Evolutionary conservation across 2,888 invertebrate genomes (phyloP).

Genomic region (Amiota communis): DNA sequence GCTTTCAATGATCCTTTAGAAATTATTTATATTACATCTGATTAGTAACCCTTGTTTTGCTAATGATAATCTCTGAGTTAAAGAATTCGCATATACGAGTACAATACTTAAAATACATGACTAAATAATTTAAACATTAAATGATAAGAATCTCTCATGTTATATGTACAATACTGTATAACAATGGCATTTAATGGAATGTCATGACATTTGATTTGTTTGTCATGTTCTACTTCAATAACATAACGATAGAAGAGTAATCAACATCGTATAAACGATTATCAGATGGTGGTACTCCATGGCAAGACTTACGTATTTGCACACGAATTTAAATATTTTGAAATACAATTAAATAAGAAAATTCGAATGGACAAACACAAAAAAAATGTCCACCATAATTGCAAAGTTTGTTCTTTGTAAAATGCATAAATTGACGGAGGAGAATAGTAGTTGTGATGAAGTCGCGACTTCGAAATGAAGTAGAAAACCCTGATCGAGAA

Average conservation of each 20-base stretch:
- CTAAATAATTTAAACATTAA: too few relatives aligned
- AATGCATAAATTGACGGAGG: constrained; percentile 62
- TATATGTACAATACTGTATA: not conserved
- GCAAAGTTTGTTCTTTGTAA: constrained; percentile 59
- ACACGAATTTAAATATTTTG: constrained; percentile 54
- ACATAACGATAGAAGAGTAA: constrained; percentile 45
- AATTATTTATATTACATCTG: too few relatives aligned
- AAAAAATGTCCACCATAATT: constrained; percentile 63
- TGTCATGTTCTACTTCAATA: constrained; percentile 38
- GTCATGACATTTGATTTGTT: not conserved
- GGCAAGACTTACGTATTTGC: constrained; percentile 39
- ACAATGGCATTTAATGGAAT: constrained; percentile 1
- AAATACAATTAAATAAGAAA: constrained; percentile 50
- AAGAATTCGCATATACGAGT: too few relatives aligned
- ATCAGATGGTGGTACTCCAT: constrained; percentile 51
- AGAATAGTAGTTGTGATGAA: constrained; percentile 29
- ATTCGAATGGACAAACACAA: not conserved
- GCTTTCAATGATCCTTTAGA: too few relatives aligned
- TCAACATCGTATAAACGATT: constrained; percentile 35
- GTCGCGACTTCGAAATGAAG: too few relatives aligned
- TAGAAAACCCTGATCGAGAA: constrained; percentile 36
- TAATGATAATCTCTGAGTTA: too few relatives aligned
- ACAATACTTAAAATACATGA: too few relatives aligned
- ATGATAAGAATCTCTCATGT: too few relatives aligned
- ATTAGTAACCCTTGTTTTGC: too few relatives aligned